phyloP scores from a whole-genome alignment of 53 echinoderm and acorn worm species.

The Actinopyga echinites region DNA sequence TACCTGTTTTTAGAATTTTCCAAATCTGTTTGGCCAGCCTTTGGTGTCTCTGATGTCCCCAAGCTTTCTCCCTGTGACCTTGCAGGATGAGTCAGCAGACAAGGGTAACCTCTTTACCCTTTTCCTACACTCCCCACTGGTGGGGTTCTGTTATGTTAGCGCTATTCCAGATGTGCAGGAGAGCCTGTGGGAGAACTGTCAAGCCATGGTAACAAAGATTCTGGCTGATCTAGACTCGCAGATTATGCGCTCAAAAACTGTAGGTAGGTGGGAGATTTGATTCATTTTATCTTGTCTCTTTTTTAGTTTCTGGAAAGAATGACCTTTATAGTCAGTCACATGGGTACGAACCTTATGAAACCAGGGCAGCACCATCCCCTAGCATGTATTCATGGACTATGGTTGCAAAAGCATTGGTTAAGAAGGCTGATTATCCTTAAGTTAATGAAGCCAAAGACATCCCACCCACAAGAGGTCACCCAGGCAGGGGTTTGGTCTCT shows the following conservation, averaged over 20 bases:
- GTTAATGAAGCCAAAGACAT: no score
- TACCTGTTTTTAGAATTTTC: slow-evolving; percentile 81
- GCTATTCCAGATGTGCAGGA: slow-evolving; percentile 85
- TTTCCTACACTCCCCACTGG: slow-evolving; percentile 86
- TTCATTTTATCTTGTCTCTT: background rate
- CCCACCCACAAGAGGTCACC: no score
- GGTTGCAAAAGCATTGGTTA: no score
- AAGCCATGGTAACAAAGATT: slow-evolving; percentile 82
- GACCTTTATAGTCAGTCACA: background rate
- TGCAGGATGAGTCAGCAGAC: slow-evolving; percentile 74
- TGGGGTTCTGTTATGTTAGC: slow-evolving; percentile 87
- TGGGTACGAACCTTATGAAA: no score
- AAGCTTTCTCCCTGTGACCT: slow-evolving; percentile 63
- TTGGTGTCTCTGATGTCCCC: slow-evolving; percentile 95
- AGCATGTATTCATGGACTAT: no score
- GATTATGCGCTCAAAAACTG: slow-evolving; percentile 86
- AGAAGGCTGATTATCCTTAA: no score
- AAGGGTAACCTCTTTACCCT: slow-evolving; percentile 98
- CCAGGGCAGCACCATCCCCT: no score
- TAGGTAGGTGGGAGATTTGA: slow-evolving; percentile 58
- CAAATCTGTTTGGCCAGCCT: slow-evolving; percentile 98
- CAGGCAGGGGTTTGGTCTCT: no score
- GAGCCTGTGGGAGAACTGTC: slow-evolving; percentile 87
- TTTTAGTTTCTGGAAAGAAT: background rate
- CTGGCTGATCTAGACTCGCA: slow-evolving; percentile 71